A percentile compares a stretch with the other conserved stretches of the same genome.
phyloP scores from a whole-genome alignment of 64 coral and sea anemone genomes.

The Platygyra sinensis region DNA sequence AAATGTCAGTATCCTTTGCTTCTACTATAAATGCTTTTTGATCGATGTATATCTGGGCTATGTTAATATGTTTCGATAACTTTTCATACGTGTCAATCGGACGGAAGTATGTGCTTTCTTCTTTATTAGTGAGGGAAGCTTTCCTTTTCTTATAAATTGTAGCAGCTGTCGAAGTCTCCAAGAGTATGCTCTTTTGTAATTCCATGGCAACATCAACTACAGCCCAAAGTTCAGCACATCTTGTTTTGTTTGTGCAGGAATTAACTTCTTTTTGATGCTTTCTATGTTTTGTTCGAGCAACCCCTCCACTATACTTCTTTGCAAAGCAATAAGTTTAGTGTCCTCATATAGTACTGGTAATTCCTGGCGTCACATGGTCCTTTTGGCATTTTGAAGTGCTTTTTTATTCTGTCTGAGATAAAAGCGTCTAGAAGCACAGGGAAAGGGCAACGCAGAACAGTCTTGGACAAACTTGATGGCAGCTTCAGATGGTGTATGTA shows the following conservation, averaged over 20 bases:
- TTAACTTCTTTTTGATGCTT: neutral
- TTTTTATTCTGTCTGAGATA: constrained; percentile 17
- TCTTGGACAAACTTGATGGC: constrained; percentile 15
- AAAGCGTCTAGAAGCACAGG: neutral
- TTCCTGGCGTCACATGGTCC: neutral
- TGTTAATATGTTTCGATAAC: constrained; percentile 30
- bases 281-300: constrained; percentile 25
- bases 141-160: constrained; percentile 7
- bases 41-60: constrained; percentile 48
- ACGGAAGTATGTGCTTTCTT: neutral
- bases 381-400: constrained; percentile 10
- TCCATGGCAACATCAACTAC: constrained; percentile 36
- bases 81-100: constrained; percentile 36
- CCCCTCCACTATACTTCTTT: constrained; percentile 1
- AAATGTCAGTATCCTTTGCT: constrained; percentile 18
- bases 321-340: constrained; percentile 3
- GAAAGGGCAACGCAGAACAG: constrained; percentile 29
- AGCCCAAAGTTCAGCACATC: constrained; percentile 4
- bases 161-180: constrained; percentile 19
- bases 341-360: neutral
- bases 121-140: neutral
- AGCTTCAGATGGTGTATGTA: too few species aligned
- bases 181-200: constrained; percentile 33
- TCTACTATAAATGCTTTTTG: constrained; percentile 39
- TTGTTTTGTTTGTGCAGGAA: constrained; percentile 11